These are phyloP conservation scores for Dromococcyx pavoninus DNA, from an alignment of 2,797 vertebrate species.

Conservation along the genomic window DNA sequence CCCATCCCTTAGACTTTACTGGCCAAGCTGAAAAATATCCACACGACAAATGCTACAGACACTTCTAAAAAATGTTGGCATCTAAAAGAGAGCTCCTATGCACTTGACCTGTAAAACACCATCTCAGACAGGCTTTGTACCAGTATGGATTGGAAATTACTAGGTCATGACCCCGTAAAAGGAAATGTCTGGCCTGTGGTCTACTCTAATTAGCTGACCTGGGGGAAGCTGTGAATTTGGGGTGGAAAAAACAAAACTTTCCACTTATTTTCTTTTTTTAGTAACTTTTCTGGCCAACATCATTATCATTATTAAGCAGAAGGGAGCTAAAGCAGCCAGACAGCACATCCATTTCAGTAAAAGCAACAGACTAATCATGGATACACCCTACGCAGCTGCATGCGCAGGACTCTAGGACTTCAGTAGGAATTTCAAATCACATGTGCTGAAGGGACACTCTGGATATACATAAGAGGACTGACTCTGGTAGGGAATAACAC, in stretches of 20 bases:
- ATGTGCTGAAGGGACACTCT: background rate
- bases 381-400: background rate
- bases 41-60: background rate
- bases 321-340: background rate
- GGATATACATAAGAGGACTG: background rate
- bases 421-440: background rate
- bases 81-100: background rate
- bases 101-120: background rate
- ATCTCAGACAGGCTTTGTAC: background rate
- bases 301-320: background rate
- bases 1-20: background rate
- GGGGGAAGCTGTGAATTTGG: background rate
- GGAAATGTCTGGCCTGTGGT: background rate
- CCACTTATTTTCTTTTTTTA: background rate
- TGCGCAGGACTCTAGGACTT: background rate
- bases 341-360: background rate
- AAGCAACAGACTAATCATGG: background rate
- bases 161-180: background rate
- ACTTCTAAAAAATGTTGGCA: background rate
- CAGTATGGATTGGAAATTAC: background rate
- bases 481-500: background rate
- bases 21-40: background rate
- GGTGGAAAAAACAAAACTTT: background rate
- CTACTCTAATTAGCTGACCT: background rate
- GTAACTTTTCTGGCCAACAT: background rate